A percentile compares a stretch with the other conserved stretches of the same genome.
These are phyloP conservation scores for Galeopsomyia nigrocyanea DNA, from an alignment of 2,888 invertebrate genomes.

Conservation along the genomic window DNA sequence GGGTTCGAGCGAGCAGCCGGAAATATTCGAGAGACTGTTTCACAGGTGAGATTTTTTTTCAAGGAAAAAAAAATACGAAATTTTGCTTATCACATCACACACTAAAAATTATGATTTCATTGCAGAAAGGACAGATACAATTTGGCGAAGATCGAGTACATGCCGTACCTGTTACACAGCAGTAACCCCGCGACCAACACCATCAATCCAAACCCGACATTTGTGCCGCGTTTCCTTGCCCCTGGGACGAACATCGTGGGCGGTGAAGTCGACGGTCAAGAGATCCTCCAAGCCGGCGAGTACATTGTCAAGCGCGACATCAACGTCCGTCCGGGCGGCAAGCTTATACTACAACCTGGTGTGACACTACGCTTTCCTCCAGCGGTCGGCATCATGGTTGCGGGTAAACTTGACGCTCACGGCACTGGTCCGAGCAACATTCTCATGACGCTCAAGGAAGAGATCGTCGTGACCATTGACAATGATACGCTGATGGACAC, in stretches of 20 bases:
- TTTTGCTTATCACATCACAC: too few species aligned
- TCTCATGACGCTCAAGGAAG: slow-evolving; percentile 83
- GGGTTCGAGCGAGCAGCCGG: slow-evolving; percentile 80
- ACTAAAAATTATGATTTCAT: slow-evolving; percentile 4
- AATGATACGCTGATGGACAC: slow-evolving; percentile 72
- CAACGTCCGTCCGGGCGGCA: slow-evolving; percentile 93
- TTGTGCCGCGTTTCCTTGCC: slow-evolving; percentile 83
- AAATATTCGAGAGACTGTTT: slow-evolving; percentile 82
- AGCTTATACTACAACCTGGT: slow-evolving; percentile 88
- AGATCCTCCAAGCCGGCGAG: slow-evolving; percentile 84
- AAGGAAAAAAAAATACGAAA: background rate
- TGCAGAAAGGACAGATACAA: slow-evolving; percentile 91
- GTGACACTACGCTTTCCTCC: slow-evolving; percentile 92
- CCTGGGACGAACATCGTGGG: slow-evolving; percentile 82
- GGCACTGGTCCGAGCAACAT: slow-evolving; percentile 86
- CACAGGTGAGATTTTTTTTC: slow-evolving; percentile 69
- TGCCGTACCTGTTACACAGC: slow-evolving; percentile 91
- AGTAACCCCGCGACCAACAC: slow-evolving; percentile 91
- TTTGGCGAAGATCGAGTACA: slow-evolving; percentile 90
- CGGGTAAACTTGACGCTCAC: slow-evolving; percentile 88
- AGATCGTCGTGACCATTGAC: slow-evolving; percentile 75
- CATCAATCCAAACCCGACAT: slow-evolving; percentile 81
- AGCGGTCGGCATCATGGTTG: slow-evolving; percentile 96
- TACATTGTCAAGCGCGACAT: slow-evolving; percentile 95
- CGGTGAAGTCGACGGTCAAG: slow-evolving; percentile 94